Percentiles rank a stretch among this genome's conserved stretches.
Conservation (phyloP, 1,140 invertebrate species). For the Trachymyrmex cornetzi region DNA sequence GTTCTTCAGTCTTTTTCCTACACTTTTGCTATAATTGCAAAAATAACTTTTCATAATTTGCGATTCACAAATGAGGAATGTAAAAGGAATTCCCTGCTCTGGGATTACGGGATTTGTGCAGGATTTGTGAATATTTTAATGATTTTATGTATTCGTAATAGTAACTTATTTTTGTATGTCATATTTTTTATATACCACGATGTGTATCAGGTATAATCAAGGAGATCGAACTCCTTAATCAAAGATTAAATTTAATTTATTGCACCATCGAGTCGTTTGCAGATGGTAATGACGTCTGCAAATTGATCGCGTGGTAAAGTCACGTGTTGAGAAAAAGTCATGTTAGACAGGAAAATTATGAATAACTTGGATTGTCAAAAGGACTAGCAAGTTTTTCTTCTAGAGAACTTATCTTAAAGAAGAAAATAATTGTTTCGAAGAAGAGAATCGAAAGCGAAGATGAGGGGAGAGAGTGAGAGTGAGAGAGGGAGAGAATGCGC, state of each 20-base stretch:
- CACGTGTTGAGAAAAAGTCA: background rate
- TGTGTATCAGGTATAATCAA: background rate
- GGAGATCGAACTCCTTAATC: background rate
- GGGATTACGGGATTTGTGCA: background rate
- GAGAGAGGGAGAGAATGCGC: background rate
- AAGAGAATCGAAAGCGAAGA: slow-evolving; percentile 26
- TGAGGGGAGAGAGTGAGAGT: slow-evolving; percentile 34
- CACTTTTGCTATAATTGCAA: background rate
- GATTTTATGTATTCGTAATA: background rate
- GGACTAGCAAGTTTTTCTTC: slow-evolving; percentile 80
- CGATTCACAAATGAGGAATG: background rate
- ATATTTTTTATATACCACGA: slow-evolving; percentile 12
- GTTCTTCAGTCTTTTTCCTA: background rate
- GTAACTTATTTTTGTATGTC: slow-evolving; percentile 3
- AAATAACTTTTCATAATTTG: slow-evolving; percentile 17
- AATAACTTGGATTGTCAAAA: slow-evolving; percentile 55
- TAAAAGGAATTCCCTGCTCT: slow-evolving; percentile 1
- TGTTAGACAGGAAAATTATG: background rate
- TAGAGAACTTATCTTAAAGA: slow-evolving; percentile 50
- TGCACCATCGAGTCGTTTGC: slow-evolving; percentile 7
- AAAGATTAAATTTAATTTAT: slow-evolving; percentile 40
- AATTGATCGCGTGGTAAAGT: slow-evolving; percentile 2
- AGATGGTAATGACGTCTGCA: background rate
- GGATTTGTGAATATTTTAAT: slow-evolving; percentile 4
- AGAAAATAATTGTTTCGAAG: background rate